phyloP scores from a whole-genome alignment of 2,888 invertebrate genomes.

The Ramazzottius varieornatus region DNA sequence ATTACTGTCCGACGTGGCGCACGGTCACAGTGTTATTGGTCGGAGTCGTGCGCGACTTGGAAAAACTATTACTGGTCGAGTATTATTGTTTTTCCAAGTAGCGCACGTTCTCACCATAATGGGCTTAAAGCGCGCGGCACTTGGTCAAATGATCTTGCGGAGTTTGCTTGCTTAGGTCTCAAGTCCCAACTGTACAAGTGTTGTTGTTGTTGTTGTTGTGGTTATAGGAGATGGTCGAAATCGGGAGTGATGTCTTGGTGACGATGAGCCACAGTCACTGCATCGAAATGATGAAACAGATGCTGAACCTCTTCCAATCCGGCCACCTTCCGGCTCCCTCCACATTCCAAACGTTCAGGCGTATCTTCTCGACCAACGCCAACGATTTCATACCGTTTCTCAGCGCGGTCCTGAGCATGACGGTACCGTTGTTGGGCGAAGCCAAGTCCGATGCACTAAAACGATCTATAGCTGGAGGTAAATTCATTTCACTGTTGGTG shows the following conservation, averaged over 20 bases:
- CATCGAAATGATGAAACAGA: conserved; percentile 2
- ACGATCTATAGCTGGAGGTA: not conserved
- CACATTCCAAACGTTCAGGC: not conserved
- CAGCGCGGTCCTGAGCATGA: not conserved
- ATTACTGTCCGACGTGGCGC: no score
- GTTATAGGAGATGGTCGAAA: not conserved
- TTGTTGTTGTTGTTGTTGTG: no score
- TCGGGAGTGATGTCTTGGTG: not conserved
- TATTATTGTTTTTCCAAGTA: no score
- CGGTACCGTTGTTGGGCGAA: not conserved
- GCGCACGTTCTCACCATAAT: no score
- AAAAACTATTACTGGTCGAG: no score
- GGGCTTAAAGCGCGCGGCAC: no score
- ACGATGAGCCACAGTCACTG: not conserved
- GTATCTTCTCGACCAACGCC: not conserved
- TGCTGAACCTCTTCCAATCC: not conserved
- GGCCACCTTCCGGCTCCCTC: not conserved
- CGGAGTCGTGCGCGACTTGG: no score
- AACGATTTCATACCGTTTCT: not conserved
- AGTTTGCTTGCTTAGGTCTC: no score
- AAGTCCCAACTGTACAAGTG: no score
- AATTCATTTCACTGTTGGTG: not conserved
- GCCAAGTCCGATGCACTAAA: not conserved
- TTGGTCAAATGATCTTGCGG: no score
- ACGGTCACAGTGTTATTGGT: no score